These are phyloP conservation scores for Crotalus viridis DNA, from an alignment of 2,113 vertebrate genomes.

Conservation along the genomic window DNA sequence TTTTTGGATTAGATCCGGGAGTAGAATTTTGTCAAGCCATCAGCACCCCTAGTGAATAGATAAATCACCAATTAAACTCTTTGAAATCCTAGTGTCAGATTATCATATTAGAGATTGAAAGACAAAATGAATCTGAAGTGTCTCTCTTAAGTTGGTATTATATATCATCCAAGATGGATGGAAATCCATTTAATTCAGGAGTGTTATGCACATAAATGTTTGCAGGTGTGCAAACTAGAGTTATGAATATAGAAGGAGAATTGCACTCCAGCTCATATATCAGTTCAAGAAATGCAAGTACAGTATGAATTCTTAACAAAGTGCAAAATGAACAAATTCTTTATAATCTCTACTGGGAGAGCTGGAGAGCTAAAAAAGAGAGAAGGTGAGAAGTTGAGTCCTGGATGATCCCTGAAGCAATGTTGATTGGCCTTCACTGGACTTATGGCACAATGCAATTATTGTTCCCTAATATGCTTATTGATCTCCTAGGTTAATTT, in stretches of 20 bases:
- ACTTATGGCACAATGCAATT: not conserved
- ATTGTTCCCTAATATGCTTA: not conserved
- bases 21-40: not conserved
- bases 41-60: not conserved
- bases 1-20: not conserved
- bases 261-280: not conserved
- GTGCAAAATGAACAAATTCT: not conserved
- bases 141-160: not conserved
- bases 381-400: not conserved
- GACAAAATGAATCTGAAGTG: conserved; percentile 9
- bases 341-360: not conserved
- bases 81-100: not conserved
- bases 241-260: not conserved
- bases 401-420: not conserved
- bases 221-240: not conserved
- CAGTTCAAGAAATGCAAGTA: not conserved
- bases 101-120: not conserved
- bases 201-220: not conserved
- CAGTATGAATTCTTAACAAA: not conserved
- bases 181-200: not conserved
- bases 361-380: not conserved
- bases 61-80: not conserved
- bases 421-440: not conserved
- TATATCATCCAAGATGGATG: not conserved
- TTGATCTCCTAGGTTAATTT: not conserved